phyloP scores from a whole-genome alignment of 1,140 invertebrate species.

The Lucilia sericata region DNA sequence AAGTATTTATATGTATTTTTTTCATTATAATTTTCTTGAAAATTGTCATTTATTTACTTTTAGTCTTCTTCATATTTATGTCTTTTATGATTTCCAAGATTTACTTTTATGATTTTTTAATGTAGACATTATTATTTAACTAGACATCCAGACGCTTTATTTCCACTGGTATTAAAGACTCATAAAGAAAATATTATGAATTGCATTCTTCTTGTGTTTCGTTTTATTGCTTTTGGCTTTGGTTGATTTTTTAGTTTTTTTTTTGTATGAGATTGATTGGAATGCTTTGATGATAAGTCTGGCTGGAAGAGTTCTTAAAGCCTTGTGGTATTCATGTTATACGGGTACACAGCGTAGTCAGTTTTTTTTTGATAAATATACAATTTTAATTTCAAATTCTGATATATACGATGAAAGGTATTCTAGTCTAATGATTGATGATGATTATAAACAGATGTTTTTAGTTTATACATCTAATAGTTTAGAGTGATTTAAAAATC shows the following conservation, averaged over 20 bases:
- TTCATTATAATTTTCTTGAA: not conserved
- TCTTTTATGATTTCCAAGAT: slow-evolving; percentile 18
- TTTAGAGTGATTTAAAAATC: no score
- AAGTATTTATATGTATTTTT: not conserved
- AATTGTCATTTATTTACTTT: slow-evolving; percentile 2
- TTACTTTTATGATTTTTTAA: slow-evolving; percentile 11
- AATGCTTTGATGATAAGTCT: not conserved
- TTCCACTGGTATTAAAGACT: slow-evolving; percentile 11
- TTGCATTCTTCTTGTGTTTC: slow-evolving; percentile 11
- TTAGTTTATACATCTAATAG: no score
- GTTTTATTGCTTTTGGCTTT: not conserved
- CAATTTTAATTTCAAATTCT: no score
- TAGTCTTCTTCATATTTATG: not conserved
- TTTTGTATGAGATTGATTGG: not conserved
- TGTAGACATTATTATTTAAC: slow-evolving; percentile 28
- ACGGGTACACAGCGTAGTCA: no score
- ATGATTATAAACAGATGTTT: no score
- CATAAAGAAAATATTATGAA: not conserved
- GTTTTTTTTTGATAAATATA: no score
- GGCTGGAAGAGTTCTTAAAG: not conserved
- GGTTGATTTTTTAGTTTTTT: not conserved
- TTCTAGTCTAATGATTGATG: no score
- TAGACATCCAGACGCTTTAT: slow-evolving; percentile 14
- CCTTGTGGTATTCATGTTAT: no score
- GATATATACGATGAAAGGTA: no score